Base-by-base conservation (phyloP, 2,888 invertebrate species). In the Sphinx pinastri region DNA sequence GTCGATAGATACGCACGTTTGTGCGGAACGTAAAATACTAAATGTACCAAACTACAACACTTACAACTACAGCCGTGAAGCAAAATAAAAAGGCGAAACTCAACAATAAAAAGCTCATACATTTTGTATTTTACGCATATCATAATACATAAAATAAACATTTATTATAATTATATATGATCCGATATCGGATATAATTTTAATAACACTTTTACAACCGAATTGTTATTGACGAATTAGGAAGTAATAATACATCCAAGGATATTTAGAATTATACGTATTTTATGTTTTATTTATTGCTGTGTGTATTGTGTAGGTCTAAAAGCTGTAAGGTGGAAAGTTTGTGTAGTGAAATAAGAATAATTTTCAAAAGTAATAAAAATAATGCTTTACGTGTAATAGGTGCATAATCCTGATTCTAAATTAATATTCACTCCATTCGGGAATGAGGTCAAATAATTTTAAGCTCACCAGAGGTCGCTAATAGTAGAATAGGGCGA, bases 81-180 rank as follows among this genome's bases (percentile, higher is more conserved):
- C 86, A 73, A 85, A 87, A 82, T 80, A 80, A 86, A 81, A 82
- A 84, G 81, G 84, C 86, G 70, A 71, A 88, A 88, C 77, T 78
- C n/a, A 87, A 85, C 69, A 84, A 72, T 76, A 87, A 81, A 31
- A 88, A 89, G 87, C 87, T 70, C 66, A 75, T 70, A 79, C 86
- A 87, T 88, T 88, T 87, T 80, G 85, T 88, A 88, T 87, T 88
- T 88, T 86, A 88, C 87, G 88, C 85, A 81, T 79, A 85, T 25
- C 2, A 25, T 47, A 72, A 81, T 80, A 81, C 71, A 76, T 71
- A 75, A 19, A 19, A 49, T 63, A 63, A 7, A 63, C 63, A 63
- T 59, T 68, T 68, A 25, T 52, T 59, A 67, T 68, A 54, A 49
- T 63, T 63, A 66, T 31, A 69, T 16, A 60, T 31, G 55, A 77